Percentiles rank a stretch among this genome's conserved stretches.
These are phyloP conservation scores for Amia ocellicauda DNA, from an alignment of 2,113 vertebrate species.

Conservation along the genomic window DNA sequence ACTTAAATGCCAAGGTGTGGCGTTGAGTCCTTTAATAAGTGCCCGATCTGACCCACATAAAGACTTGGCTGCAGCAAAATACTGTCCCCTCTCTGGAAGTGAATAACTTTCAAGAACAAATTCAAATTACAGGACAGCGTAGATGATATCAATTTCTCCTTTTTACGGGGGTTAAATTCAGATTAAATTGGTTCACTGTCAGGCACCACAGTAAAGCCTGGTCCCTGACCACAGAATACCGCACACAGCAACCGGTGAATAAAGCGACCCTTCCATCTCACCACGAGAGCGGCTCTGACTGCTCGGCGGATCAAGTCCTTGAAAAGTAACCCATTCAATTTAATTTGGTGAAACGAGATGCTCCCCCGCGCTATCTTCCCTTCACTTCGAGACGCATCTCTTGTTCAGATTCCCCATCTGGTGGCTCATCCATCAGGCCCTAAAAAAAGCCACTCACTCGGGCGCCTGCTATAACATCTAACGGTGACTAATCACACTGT, in stretches of 20 bases:
- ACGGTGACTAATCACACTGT: constrained; percentile 10
- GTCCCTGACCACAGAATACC: no score
- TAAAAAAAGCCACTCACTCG: not conserved
- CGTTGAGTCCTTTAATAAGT: no score
- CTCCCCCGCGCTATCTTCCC: not conserved
- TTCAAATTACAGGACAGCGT: no score
- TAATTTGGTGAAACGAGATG: not conserved
- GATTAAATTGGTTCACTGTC: no score
- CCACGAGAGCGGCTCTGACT: not conserved
- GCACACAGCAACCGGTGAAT: not conserved
- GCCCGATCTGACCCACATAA: no score
- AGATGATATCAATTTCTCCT: no score
- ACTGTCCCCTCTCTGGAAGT: no score
- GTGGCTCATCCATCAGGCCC: constrained; percentile 5
- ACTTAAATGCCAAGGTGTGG: no score
- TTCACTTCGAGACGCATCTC: not conserved
- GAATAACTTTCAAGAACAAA: no score
- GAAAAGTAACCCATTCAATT: constrained; percentile 5
- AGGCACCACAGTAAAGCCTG: no score
- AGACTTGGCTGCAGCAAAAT: no score
- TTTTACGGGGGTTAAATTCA: no score
- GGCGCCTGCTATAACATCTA: not conserved
- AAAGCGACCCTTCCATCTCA: not conserved
- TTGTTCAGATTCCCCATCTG: not conserved
- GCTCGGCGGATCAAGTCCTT: not conserved